Conservation (phyloP, 2,888 invertebrate genomes). For the Luperina testacea region DNA sequence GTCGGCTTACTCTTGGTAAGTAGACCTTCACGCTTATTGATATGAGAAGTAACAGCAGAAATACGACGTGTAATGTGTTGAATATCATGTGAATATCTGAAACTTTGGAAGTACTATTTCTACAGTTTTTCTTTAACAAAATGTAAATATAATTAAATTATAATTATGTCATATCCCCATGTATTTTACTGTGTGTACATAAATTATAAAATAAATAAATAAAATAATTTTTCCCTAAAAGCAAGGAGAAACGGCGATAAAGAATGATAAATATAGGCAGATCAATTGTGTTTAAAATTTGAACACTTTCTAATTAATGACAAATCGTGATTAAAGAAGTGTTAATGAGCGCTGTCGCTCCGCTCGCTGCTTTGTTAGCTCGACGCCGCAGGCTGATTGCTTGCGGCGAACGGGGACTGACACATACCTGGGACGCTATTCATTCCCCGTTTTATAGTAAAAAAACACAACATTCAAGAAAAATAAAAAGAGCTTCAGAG, state of each 20-base stretch:
- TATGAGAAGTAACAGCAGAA: neutral
- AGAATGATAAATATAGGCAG: neutral
- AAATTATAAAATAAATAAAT: no score
- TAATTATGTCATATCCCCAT: no score
- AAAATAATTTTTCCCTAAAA: neutral
- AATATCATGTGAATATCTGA: conserved; percentile 2
- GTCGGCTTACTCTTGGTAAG: conserved; percentile 23
- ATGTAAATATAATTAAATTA: no score
- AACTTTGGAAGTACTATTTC: neutral
- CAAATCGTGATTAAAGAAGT: conserved; percentile 41
- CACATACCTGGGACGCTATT: neutral
- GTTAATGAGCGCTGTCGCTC: conserved; percentile 26
- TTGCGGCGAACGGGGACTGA: conserved; percentile 20
- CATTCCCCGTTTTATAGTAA: neutral
- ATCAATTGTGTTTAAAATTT: conserved; percentile 5
- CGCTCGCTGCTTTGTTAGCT: conserved; percentile 14
- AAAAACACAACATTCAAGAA: neutral
- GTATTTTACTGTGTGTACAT: no score
- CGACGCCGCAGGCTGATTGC: conserved; percentile 41
- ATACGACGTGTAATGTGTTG: neutral
- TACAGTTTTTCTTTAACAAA: neutral
- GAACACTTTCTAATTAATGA: conserved; percentile 13
- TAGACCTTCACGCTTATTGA: conserved; percentile 7
- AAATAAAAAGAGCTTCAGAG: neutral
- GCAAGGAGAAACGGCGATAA: neutral